phyloP scores from a whole-genome alignment of 2,797 vertebrate genomes.

The Ceryle rudis region DNA sequence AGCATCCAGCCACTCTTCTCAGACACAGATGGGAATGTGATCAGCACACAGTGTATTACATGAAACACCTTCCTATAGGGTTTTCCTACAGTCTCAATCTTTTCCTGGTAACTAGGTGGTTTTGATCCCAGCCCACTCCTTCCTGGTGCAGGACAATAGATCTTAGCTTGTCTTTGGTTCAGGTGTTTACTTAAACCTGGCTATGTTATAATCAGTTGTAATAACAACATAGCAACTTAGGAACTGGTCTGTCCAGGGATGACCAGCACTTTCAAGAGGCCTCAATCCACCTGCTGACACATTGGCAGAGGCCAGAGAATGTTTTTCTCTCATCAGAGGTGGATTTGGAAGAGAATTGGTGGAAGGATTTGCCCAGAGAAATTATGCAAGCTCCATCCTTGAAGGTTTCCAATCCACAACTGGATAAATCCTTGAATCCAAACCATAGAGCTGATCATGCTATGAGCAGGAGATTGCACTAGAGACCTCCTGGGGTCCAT shows the following conservation, averaged over 20 bases:
- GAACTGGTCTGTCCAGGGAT: neutral
- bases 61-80: neutral
- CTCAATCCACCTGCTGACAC: neutral
- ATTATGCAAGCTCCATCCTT: neutral
- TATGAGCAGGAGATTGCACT: neutral
- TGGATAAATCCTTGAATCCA: neutral
- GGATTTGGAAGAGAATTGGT: neutral
- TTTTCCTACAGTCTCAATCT: neutral
- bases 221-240: neutral
- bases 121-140: neutral
- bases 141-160: no score
- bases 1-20: neutral
- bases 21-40: neutral
- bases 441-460: neutral
- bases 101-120: neutral
- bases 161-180: neutral
- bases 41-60: rapidly evolving
- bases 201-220: neutral
- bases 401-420: neutral
- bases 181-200: neutral
- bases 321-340: neutral
- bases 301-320: neutral
- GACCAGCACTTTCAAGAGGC: neutral
- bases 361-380: neutral
- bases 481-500: neutral